phyloP scores from a whole-genome alignment of 2,888 invertebrate species.

The Sinopyrophorus schimmeli region DNA sequence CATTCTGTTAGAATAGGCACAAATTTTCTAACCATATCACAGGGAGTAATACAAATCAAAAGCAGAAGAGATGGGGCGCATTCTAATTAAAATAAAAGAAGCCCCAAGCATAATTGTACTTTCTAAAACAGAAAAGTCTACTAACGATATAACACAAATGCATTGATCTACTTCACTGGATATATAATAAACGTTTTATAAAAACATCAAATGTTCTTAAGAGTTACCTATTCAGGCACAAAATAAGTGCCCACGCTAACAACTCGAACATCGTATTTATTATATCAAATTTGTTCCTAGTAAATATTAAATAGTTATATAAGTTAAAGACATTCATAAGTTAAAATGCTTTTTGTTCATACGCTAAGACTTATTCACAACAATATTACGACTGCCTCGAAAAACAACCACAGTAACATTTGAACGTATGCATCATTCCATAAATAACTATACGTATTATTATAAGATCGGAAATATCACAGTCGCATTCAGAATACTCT shows the following conservation, averaged over 20 bases:
- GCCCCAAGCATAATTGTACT: constrained; percentile 3
- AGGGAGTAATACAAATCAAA: constrained; percentile 20
- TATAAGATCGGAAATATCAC: constrained; percentile 54
- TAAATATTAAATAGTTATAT: constrained; percentile 31
- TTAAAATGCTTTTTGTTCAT: constrained; percentile 40
- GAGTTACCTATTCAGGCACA: constrained; percentile 34
- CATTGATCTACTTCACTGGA: constrained; percentile 16
- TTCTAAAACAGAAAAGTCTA: constrained; percentile 10
- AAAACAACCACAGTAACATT: constrained; percentile 37
- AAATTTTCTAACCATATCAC: constrained; percentile 49
- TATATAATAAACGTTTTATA: constrained; percentile 18
- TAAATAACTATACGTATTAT: constrained; percentile 45
- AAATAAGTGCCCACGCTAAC: constrained; percentile 51
- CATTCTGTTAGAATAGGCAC: constrained; percentile 52
- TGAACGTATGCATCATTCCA: constrained; percentile 40
- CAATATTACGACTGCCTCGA: constrained; percentile 42
- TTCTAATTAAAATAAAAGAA: neutral
- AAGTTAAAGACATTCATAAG: constrained; percentile 35
- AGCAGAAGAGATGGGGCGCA: neutral
- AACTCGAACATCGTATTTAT: constrained; percentile 23
- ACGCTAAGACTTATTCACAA: constrained; percentile 51
- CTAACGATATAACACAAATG: neutral
- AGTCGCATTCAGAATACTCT: constrained; percentile 55
- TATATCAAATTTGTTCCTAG: constrained; percentile 35
- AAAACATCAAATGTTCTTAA: constrained; percentile 29